Evolutionary conservation across 2,113 vertebrate species (phyloP), one percentile per base, ranked within the genome.

Genomic region (Piprites chloris): DNA sequence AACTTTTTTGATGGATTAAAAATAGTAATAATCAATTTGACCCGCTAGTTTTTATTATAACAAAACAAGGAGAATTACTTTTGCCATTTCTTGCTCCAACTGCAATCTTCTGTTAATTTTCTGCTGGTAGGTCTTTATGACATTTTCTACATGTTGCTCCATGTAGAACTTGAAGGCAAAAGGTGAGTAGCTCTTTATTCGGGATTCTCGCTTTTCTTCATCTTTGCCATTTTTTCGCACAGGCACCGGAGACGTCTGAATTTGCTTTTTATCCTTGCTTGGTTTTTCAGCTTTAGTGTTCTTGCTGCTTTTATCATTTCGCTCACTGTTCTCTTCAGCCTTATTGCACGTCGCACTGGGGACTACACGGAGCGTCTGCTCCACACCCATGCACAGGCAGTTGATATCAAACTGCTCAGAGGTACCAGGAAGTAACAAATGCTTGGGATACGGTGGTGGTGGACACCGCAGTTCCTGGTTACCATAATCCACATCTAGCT

Each of bases 131-230:
- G 99, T 99, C 97, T 99, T 99, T 97, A 99, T 98, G 93, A 99
- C 98, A 1, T 99, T 99, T 96, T 99, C 99, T 66, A 99, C 98
- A 23, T 99, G 99, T 86, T 99, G 99, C 94, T 99, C 99, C 99
- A 99, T 99, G 97, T 99, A 99, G 97, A 99, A 99, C 95, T 99
- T 99, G 91, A 99, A 99, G 37, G 99, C 99, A 41, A 99, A 99
- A 0, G 99, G 99, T 1, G 99, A 99, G 96, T 99, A 99, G 94
- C 98, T 99, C 96, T 99, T 99, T 96, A 99, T 99, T 75, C 99
- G 99, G 0, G 99, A 99, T 88, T 99, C 99, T 58, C 99, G 97
- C 97, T 99, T 99, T 94, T 99, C 99, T 82, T 99, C 99, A 42
- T 99, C 99, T 20, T 97, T 98, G 74, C 98, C 98, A 22, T 98